Evolutionary conservation across 2,888 invertebrate genomes (phyloP).

Genomic region (Parelbella ahira): DNA sequence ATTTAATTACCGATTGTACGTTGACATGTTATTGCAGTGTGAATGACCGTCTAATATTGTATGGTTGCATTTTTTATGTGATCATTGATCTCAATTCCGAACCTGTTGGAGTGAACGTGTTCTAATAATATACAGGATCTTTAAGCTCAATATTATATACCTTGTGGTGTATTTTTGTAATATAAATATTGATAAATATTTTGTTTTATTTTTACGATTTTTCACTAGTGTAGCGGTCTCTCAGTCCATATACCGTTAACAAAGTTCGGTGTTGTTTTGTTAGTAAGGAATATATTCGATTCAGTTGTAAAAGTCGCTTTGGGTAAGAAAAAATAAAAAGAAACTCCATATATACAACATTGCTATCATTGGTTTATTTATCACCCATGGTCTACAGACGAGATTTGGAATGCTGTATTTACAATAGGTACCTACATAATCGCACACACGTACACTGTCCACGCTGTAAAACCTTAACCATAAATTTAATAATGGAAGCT

Average conservation of each 20-base stretch:
- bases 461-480: conserved; percentile 1
- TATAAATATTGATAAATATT: conserved; percentile 39
- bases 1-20: no score
- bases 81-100: conserved; percentile 64
- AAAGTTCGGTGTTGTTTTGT: no score
- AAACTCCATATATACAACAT: conserved; percentile 23
- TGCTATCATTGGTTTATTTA: conserved; percentile 68
- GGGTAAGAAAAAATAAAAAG: no score
- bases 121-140: conserved; percentile 71
- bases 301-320: no score
- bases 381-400: conserved; percentile 49
- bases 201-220: conserved; percentile 6
- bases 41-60: conserved; percentile 19
- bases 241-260: no score
- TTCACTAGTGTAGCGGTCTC: no score
- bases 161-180: conserved; percentile 79
- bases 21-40: conserved; percentile 21
- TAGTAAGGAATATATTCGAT: no score
- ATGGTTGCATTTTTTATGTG: conserved; percentile 33
- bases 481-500: conserved; percentile 9
- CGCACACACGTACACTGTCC: no score
- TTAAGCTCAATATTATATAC: conserved; percentile 75
- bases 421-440: conserved; percentile 16
- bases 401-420: conserved; percentile 42
- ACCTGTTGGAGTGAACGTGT: conserved; percentile 62